Base-by-base conservation (phyloP, 2,888 invertebrate genomes). In the Noctua comes region DNA sequence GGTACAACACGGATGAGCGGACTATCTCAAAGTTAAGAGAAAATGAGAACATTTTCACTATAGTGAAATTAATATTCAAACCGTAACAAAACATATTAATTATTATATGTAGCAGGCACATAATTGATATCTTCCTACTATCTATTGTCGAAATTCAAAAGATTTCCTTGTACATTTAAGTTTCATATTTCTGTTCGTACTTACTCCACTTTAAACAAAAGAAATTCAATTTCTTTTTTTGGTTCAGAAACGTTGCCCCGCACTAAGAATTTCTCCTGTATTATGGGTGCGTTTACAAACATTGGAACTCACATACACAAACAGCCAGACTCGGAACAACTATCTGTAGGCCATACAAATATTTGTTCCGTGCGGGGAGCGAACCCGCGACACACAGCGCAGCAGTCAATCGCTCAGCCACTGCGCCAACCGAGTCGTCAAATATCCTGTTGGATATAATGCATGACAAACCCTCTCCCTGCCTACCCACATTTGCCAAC, bases 401-500 rank as follows among this genome's bases (percentile, higher is more conserved):
- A 31, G 31, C 31, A 1, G 31, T 31, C 31, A 31, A 31, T 31
- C 31, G 31, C 31, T 31, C 31, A 31, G 31, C 31, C 31, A 31
- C 31, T 31, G 31, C 31, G 31, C 31, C 31, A 31, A 31, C 31
- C 31, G 31, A 3, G 31, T 3, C 31, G 31, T 31, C 31, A 31
- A 31, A 31, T 31, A 31, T 31, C 31, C 31, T 31, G 31, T 31
- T 31, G 31, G 31, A 18, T 54, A 31, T 16, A 73, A 65, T 62
- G 36, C 27, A n/a, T 59, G 16, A 43, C 27, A 70, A 70, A 70
- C 51, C 69, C 65, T 71, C 48, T 51, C 43, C n/a, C n/a, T 46
- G 51, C 76, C 64, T 46, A 68, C 31, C 70, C n/a, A 69, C 24
- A 69, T 76, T 77, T 51, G 16, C 48, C 40, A 69, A 78, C 40